These are phyloP conservation scores for Myopa tessellatipennis DNA, from an alignment of 2,888 invertebrate genomes.

Conservation along the genomic window DNA sequence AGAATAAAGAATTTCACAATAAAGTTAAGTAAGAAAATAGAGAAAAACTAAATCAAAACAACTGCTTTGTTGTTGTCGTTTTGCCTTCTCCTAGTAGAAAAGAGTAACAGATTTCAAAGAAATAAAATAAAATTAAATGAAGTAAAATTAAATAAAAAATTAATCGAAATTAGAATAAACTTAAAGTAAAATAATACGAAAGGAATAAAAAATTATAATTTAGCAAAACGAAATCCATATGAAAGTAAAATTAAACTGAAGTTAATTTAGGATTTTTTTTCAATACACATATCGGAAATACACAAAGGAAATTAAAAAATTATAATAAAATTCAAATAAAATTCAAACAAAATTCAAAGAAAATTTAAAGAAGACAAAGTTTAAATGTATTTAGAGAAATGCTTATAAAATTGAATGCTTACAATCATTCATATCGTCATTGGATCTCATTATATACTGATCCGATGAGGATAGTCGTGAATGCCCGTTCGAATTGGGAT, in stretches of 20 bases:
- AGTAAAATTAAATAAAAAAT: neutral
- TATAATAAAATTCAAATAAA: constrained; percentile 38
- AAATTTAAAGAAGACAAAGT: constrained; percentile 8
- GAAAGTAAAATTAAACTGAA: neutral
- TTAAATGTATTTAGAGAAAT: constrained; percentile 41
- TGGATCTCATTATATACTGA: constrained; percentile 70
- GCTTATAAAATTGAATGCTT: constrained; percentile 63
- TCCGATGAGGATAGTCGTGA: constrained; percentile 70
- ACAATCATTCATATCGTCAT: constrained; percentile 70
- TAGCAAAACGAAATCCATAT: neutral
- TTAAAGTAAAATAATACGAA: neutral
- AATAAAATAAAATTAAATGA: neutral
- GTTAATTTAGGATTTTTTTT: neutral
- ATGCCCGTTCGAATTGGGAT: constrained; percentile 70
- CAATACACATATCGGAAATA: neutral
- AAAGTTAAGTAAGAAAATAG: constrained; percentile 15
- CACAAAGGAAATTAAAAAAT: constrained; percentile 28
- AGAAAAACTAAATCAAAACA: neutral
- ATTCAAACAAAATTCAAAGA: neutral
- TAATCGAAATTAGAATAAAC: neutral
- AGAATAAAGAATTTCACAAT: constrained; percentile 42
- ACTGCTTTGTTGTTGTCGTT: too few species aligned
- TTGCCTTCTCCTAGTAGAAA: neutral
- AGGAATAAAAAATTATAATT: neutral
- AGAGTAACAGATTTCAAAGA: neutral